Evolutionary conservation across 2,797 vertebrate species (phyloP).

Genomic region (Champsocephalus esox): DNA sequence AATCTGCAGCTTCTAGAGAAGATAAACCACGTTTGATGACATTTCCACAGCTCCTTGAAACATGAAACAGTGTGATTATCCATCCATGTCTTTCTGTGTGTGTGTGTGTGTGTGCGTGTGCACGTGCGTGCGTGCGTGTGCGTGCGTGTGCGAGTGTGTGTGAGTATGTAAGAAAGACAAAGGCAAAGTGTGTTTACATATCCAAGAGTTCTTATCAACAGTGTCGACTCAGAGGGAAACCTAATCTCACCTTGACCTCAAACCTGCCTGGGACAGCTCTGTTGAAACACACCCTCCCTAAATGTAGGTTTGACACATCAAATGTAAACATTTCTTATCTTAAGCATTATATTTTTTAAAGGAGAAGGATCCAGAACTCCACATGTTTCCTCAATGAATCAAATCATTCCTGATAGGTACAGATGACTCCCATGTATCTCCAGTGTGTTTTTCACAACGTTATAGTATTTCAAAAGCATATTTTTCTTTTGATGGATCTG

Average conservation of each 20-base stretch:
- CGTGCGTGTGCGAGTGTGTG: constrained; percentile 24
- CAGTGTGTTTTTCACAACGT: not conserved
- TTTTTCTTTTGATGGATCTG: not conserved
- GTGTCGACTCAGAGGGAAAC: constrained; percentile 58
- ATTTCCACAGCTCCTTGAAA: constrained; percentile 34
- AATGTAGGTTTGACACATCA: constrained; percentile 15
- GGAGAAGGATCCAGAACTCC: constrained; percentile 12
- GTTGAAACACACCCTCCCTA: constrained; percentile 14
- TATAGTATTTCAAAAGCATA: not conserved
- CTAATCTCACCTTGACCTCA: constrained; percentile 69
- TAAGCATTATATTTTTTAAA: not conserved
- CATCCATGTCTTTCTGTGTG: constrained; percentile 1
- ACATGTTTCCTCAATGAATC: constrained; percentile 15
- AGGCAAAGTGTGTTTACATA: constrained; percentile 69
- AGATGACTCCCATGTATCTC: constrained; percentile 9
- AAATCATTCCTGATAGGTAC: constrained; percentile 27
- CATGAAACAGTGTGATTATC: constrained; percentile 7
- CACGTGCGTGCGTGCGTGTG: constrained; percentile 25
- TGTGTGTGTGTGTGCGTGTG: constrained; percentile 26
- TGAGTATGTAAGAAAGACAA: constrained; percentile 32
- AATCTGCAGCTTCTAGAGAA: constrained; percentile 5
- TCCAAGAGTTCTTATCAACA: constrained; percentile 76
- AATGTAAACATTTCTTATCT: constrained; percentile 47
- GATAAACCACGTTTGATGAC: constrained; percentile 31
- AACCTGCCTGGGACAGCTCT: constrained; percentile 25